Percentiles rank a stretch among this genome's conserved stretches.
These are phyloP conservation scores for Sebastes ruberrimus DNA, from an alignment of 2,797 vertebrate genomes.

Conservation along the genomic window DNA sequence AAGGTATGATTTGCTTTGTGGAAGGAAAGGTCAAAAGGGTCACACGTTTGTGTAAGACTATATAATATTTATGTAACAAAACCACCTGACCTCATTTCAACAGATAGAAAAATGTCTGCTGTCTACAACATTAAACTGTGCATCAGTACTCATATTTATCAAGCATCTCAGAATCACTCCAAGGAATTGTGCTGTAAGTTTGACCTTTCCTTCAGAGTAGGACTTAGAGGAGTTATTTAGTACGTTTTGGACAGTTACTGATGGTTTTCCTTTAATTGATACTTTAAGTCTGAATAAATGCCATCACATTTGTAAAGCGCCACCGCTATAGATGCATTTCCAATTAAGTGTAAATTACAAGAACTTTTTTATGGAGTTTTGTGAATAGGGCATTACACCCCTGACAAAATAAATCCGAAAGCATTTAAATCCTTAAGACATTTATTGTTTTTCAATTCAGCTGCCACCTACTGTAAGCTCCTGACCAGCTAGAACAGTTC, in stretches of 20 bases:
- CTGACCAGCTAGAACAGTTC: background rate
- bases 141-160: background rate
- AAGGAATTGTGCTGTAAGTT: background rate
- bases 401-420: background rate
- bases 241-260: background rate
- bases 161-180: background rate
- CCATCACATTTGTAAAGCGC: background rate
- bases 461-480: background rate
- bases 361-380: background rate
- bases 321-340: background rate
- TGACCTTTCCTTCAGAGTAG: background rate
- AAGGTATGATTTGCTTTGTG: background rate
- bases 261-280: background rate
- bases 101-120: background rate
- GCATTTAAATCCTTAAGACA: background rate
- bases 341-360: background rate
- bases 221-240: background rate
- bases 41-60: background rate
- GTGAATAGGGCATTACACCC: background rate
- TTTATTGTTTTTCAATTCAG: background rate
- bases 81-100: background rate
- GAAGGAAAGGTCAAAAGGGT: background rate
- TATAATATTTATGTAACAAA: background rate
- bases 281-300: background rate
- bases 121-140: background rate